Percentiles rank a stretch among this genome's conserved stretches.
Conservation (phyloP, 2,797 vertebrate species). For the Bovichtus variegatus region DNA sequence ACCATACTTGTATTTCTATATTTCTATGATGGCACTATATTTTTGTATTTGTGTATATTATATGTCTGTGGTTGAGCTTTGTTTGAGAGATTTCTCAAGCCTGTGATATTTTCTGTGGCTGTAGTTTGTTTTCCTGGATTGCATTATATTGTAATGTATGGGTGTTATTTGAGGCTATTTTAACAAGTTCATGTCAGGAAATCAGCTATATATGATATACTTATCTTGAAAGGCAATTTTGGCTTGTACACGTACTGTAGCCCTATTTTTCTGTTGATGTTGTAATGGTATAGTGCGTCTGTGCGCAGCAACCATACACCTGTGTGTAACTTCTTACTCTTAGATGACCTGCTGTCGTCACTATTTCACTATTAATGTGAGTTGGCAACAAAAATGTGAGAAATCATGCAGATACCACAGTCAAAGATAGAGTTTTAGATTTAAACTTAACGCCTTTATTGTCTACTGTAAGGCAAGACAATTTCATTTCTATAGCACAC, state of each 20-base stretch:
- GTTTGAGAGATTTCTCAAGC: background rate
- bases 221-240: background rate
- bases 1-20: too few relatives aligned
- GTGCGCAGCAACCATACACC: background rate
- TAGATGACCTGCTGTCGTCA: too few relatives aligned
- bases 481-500: background rate
- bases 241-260: background rate
- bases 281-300: background rate
- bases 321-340: too few relatives aligned
- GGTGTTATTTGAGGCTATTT: conserved; percentile 9
- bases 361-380: too few relatives aligned
- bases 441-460: background rate
- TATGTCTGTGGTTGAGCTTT: background rate
- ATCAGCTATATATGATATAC: background rate
- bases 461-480: background rate
- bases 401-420: background rate
- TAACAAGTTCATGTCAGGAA: background rate
- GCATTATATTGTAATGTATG: background rate
- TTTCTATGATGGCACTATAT: background rate
- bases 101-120: background rate
- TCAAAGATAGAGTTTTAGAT: background rate
- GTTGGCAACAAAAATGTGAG: too few relatives aligned
- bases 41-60: too few relatives aligned
- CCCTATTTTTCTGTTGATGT: background rate
- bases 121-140: background rate